Base-by-base conservation (phyloP, 2,888 invertebrate species). In the Andrena camellia region DNA sequence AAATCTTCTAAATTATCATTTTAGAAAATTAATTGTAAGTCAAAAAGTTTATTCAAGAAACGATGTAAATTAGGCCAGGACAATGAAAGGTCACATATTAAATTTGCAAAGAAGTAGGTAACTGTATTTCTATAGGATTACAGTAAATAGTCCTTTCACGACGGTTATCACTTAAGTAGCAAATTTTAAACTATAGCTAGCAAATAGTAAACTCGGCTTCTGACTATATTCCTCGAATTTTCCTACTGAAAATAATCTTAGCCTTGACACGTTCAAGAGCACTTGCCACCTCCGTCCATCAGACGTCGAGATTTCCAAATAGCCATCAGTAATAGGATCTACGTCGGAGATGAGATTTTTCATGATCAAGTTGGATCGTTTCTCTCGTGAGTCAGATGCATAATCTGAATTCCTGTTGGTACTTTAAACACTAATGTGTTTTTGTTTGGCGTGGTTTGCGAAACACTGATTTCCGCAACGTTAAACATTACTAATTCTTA, bases 341-440 rank as follows among this genome's bases (percentile, higher is more conserved):
- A 88, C 83, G 78, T 88, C 91, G 91, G 91, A 91, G 91, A 92
- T 91, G 91, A 90, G 90, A 90, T 89, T 90, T 90, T 88, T 84
- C 83, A 81, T 78, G 64, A 83, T 84, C 76, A 79, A 87, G 67
- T 52, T 68, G 66, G 78, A 88, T 85, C 81, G 63, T 76, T 80
- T 77, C 81, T 35, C 66, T 54, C 78, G 54, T 33, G 52, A 48
- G 54, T 52, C 26, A 72, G 76, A 62, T 60, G 78, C 59, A 54
- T 62, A 75, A 84, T 78, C 62, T 67, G 83, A 79, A 83, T 86
- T 81, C 83, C 72, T 83, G 60, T 63, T 68, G 26, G 70, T 67
- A 26, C 68, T 75, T 78, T 50, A 17, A 59, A 59, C 63, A 64
- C 33, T 20, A 50, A 67, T 59, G 59, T 50, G 79, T 82, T 82